Conservation (phyloP, 2,113 vertebrate species). For the Phaethon lepturus region DNA sequence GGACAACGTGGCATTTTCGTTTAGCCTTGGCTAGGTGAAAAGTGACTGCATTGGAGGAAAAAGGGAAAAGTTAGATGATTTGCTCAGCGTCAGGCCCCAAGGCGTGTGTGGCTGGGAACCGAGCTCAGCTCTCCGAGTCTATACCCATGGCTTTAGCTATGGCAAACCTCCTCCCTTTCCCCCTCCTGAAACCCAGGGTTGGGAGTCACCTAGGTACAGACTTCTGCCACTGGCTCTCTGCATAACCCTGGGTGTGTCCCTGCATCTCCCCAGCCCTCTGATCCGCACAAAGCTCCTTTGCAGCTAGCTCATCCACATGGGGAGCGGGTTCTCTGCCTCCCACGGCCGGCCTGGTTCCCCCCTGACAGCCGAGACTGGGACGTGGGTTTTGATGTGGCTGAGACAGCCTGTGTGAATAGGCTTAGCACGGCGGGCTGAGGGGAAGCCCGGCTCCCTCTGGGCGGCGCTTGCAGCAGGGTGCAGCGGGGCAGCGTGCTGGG, state of each 20-base stretch:
- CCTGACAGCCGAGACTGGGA: not conserved
- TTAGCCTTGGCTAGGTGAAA: not conserved
- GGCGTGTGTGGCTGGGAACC: not conserved
- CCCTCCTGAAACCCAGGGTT: not conserved
- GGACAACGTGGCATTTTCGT: not conserved
- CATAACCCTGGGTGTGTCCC: not conserved
- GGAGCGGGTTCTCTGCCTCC: not conserved
- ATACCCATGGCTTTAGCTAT: not conserved
- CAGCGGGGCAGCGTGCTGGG: not conserved
- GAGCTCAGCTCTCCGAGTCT: not conserved
- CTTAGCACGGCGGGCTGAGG: fast-evolving
- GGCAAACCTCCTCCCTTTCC: not conserved
- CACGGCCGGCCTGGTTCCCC: not conserved
- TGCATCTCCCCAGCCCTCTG: not conserved
- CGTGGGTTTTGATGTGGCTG: not conserved
- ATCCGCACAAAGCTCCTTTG: not conserved
- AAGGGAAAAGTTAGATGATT: not conserved
- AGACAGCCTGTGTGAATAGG: not conserved
- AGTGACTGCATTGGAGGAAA: not conserved
- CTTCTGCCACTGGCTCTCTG: not conserved
- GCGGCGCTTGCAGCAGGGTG: not conserved
- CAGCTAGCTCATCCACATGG: not conserved
- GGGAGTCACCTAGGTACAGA: not conserved
- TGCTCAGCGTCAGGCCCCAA: not conserved
- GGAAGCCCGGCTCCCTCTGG: not conserved